A percentile compares a stretch with the other conserved stretches of the same genome.
Conservation (phyloP, 2,113 vertebrate species). For the Sclerurus mexicanus region DNA sequence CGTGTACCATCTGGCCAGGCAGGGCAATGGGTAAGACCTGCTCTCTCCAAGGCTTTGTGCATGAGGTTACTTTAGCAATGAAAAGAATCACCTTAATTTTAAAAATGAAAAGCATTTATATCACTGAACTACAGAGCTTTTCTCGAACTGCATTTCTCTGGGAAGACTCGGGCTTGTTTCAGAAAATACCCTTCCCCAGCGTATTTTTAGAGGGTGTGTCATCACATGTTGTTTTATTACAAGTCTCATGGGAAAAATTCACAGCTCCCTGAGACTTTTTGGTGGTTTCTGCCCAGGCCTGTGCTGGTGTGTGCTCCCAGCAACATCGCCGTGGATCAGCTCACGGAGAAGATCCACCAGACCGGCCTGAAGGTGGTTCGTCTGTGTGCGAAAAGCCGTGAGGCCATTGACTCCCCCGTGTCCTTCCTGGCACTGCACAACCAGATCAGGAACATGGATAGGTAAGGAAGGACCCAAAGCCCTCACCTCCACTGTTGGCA, state of each 20-base stretch:
- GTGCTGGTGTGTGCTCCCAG: constrained; percentile 97
- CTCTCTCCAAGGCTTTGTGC: neutral
- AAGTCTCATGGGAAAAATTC: neutral
- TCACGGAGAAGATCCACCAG: constrained; percentile 98
- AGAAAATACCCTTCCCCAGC: neutral
- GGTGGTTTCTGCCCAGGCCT: constrained; percentile 72
- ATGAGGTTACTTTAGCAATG: too few relatives aligned
- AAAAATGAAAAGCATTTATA: neutral
- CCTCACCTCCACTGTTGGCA: accelerated
- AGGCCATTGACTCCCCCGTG: constrained; percentile 96
- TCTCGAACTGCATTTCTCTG: neutral
- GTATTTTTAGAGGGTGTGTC: accelerated
- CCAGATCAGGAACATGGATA: constrained; percentile 99
- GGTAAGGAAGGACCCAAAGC: constrained; percentile 62
- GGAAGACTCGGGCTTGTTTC: neutral
- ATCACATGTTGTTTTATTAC: accelerated
- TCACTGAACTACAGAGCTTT: neutral
- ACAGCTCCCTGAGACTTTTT: neutral
- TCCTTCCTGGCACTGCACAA: constrained; percentile 97
- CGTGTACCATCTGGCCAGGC: constrained; percentile 94
- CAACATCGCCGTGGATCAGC: constrained; percentile 96
- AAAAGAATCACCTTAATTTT: neutral
- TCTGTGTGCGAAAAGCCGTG: constrained; percentile 95
- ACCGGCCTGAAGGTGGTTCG: constrained; percentile 96
- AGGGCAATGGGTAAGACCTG: constrained; percentile 90